These are phyloP conservation scores for Ochropleura plecta DNA, from an alignment of 2,888 invertebrate genomes.

Conservation along the genomic window DNA sequence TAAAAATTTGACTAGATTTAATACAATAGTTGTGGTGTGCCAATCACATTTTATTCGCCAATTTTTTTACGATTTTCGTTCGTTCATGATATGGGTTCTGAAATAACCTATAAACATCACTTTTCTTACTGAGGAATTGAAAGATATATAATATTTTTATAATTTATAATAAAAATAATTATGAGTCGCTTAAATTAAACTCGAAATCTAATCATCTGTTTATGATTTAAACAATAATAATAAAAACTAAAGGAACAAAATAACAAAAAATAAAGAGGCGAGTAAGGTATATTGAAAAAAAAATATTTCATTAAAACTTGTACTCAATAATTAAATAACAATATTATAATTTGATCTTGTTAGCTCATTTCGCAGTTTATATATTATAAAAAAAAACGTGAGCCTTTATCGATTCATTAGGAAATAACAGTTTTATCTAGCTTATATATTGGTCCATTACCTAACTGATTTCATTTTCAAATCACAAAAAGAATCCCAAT, in stretches of 20 bases:
- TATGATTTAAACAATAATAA: constrained; percentile 88
- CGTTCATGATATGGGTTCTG: constrained; percentile 68
- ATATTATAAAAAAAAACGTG: constrained; percentile 79
- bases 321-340: constrained; percentile 91
- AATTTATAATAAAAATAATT: constrained; percentile 81
- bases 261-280: constrained; percentile 89
- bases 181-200: constrained; percentile 80
- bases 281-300: constrained; percentile 88
- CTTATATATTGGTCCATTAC: constrained; percentile 87
- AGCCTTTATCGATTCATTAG: constrained; percentile 78
- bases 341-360: constrained; percentile 90
- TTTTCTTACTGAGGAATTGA: constrained; percentile 86
- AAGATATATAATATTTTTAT: constrained; percentile 81
- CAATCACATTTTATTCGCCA: constrained; percentile 83
- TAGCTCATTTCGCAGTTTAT: constrained; percentile 83
- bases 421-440: constrained; percentile 82
- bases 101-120: constrained; percentile 78
- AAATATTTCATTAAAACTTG: constrained; percentile 89
- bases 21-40: constrained; percentile 81
- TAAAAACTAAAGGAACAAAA: constrained; percentile 90
- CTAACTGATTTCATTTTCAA: constrained; percentile 74
- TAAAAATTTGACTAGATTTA: constrained; percentile 90
- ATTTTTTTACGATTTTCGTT: constrained; percentile 73
- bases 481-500: constrained; percentile 74
- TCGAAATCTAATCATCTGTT: constrained; percentile 80